A percentile compares a stretch with the other conserved stretches of the same genome.
Conservation (phyloP, 53 echinoderm and acorn worm genomes). For the Actinopyga echinites region DNA sequence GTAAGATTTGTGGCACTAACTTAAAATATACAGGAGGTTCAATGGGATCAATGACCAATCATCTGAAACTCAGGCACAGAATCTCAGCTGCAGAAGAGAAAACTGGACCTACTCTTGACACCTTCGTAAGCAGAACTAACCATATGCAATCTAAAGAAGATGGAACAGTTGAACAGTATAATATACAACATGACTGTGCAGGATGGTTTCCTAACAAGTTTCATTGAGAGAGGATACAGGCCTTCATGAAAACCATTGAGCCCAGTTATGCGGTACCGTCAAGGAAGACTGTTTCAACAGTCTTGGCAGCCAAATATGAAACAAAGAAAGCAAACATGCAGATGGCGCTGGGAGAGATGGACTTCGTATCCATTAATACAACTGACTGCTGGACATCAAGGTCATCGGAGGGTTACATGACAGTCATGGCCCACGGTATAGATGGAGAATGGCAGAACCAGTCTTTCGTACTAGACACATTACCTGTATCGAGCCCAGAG, state of each 20-base stretch:
- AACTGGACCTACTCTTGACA: background rate
- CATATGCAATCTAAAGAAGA: constrained; percentile 12
- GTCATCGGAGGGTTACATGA: constrained; percentile 50
- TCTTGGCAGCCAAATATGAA: background rate
- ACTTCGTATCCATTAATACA: constrained; percentile 6
- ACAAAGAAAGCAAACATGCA: background rate
- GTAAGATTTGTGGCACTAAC: constrained; percentile 17
- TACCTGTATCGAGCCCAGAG: background rate
- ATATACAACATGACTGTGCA: constrained; percentile 51
- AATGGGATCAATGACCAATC: constrained; percentile 8
- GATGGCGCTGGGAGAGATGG: background rate
- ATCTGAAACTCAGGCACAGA: background rate
- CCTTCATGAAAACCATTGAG: constrained; percentile 1
- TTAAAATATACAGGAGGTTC: constrained; percentile 20
- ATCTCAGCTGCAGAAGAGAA: background rate
- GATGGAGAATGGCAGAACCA: constrained; percentile 11
- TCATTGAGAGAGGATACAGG: constrained; percentile 24
- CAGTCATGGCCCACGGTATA: constrained; percentile 49
- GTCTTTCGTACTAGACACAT: constrained; percentile 41
- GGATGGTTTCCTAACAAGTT: constrained; percentile 39
- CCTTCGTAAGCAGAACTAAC: background rate
- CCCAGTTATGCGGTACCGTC: constrained; percentile 21
- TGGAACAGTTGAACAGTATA: constrained; percentile 28
- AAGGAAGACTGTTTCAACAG: background rate
- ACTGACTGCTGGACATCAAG: constrained; percentile 63